These are phyloP conservation scores for Maniola hyperantus DNA, from an alignment of 2,888 invertebrate genomes.

Conservation along the genomic window DNA sequence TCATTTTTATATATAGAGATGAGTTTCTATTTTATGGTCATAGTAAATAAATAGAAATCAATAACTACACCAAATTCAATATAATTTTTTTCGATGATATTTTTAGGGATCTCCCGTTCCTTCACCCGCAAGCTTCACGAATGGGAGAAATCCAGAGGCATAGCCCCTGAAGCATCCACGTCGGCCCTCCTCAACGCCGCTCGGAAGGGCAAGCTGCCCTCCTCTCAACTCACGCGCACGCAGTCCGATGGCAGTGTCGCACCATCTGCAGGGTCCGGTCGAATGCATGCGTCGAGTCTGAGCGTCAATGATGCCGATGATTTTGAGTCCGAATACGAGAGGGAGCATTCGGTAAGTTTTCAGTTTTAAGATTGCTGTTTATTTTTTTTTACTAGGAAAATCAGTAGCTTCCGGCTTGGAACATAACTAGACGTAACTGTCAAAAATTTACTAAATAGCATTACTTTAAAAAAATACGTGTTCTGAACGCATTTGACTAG, in stretches of 20 bases:
- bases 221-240: slow-evolving; percentile 84
- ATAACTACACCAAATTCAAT: too few relatives aligned
- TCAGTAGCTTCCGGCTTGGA: too few relatives aligned
- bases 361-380: neutral
- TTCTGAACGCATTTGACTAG: too few relatives aligned
- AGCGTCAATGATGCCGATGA: slow-evolving; percentile 89
- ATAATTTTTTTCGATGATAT: neutral
- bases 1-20: too few relatives aligned
- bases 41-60: too few relatives aligned
- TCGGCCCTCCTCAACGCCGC: slow-evolving; percentile 87
- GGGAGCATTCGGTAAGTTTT: slow-evolving; percentile 65
- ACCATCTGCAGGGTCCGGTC: slow-evolving; percentile 80
- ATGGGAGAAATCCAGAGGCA: slow-evolving; percentile 95
- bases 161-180: slow-evolving; percentile 92
- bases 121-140: slow-evolving; percentile 95
- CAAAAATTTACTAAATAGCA: too few relatives aligned
- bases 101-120: slow-evolving; percentile 89
- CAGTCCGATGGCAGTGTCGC: slow-evolving; percentile 90
- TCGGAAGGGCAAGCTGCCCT: slow-evolving; percentile 53
- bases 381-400: too few relatives aligned
- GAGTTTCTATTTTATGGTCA: too few relatives aligned
- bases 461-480: too few relatives aligned
- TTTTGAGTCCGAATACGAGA: slow-evolving; percentile 81
- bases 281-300: slow-evolving; percentile 87
- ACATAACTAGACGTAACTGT: too few relatives aligned